A percentile compares a stretch with the other conserved stretches of the same genome.
Evolutionary conservation across 2,888 invertebrate genomes (phyloP).

Genomic region (Rhimphoctona megacephalus): DNA sequence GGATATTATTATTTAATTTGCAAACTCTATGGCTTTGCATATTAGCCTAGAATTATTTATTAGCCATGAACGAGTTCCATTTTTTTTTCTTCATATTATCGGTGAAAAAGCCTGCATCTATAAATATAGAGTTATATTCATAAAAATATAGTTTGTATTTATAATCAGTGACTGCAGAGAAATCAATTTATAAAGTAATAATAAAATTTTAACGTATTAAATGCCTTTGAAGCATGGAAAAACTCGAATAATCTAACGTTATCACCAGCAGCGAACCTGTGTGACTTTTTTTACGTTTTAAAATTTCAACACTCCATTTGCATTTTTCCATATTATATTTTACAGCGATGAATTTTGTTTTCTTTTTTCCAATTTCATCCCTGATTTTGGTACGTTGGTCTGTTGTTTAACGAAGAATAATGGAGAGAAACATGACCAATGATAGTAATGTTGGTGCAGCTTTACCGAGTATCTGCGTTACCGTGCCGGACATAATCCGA

Average conservation of each 20-base stretch:
- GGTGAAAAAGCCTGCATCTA: not conserved
- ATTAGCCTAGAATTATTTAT: constrained; percentile 22
- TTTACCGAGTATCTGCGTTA: constrained; percentile 9
- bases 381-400: constrained; percentile 12
- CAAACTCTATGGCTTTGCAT: not conserved
- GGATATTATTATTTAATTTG: constrained; percentile 51
- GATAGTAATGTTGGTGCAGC: constrained; percentile 26
- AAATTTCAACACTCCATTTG: not conserved
- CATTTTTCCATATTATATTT: not conserved
- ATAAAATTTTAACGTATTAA: too few relatives aligned
- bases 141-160: not conserved
- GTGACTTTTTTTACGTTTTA: not conserved
- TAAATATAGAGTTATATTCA: too few relatives aligned
- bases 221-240: too few relatives aligned
- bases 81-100: too few relatives aligned
- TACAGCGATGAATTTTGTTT: not conserved
- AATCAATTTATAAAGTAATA: too few relatives aligned
- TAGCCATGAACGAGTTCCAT: not conserved
- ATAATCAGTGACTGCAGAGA: too few relatives aligned
- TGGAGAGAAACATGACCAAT: constrained; percentile 25
- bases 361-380: constrained; percentile 20
- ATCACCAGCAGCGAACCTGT: too few relatives aligned
- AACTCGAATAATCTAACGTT: too few relatives aligned
- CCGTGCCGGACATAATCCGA: constrained; percentile 15
- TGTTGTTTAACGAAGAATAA: constrained; percentile 55